Evolutionary conservation across 1,140 invertebrate genomes (phyloP), one percentile per base, ranked within the genome.

Genomic region (Acyrthosiphon pisum): DNA sequence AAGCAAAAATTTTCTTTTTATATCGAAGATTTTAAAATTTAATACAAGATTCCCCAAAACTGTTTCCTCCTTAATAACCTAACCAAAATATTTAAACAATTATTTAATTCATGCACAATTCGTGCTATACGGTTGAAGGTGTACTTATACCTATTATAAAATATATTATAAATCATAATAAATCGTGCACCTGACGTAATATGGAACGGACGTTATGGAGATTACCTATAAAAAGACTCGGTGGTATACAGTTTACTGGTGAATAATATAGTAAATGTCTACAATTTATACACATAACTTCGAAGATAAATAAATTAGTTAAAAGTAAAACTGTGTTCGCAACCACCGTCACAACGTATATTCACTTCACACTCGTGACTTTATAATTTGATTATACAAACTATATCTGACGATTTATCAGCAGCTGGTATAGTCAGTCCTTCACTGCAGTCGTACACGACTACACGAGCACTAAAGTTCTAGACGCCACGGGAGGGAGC

Each of bases 161-260:
- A n/a, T n/a, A n/a, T 35, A 68, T 76, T 76, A 76, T 76, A 76
- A 76, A 76, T 76, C 60, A 76, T n/a, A 76, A 35, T 76, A 76
- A 76, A 68, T 68, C 14, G 30, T 68, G 30, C 60, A n/a, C 30
- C 6, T n/a, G 30, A 18, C 14, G 18, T 76, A 68, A 68, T 68
- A 30, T 22, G 14, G 30, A 76, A n/a, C 60, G 30, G 60, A 35
- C 4, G n/a, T 8, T 60, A 56, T 8, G n/a, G 3, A n/a, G 4
- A 76, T n/a, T n/a, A n/a, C n/a, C n/a, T 76, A 76, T 18, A 76
- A 4, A 76, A 76, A 76, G 60, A n/a, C 60, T n/a, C 30, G 30
- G 6, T 14, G 3, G 30, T n/a, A 30, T 76, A 76, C n/a, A 11
- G 60, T n/a, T n/a, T 20, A 14, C n/a, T 76, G 4, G 4, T 76